Evolutionary conservation across 2,888 invertebrate species (phyloP).

Genomic region (Apoderus coryli): DNA sequence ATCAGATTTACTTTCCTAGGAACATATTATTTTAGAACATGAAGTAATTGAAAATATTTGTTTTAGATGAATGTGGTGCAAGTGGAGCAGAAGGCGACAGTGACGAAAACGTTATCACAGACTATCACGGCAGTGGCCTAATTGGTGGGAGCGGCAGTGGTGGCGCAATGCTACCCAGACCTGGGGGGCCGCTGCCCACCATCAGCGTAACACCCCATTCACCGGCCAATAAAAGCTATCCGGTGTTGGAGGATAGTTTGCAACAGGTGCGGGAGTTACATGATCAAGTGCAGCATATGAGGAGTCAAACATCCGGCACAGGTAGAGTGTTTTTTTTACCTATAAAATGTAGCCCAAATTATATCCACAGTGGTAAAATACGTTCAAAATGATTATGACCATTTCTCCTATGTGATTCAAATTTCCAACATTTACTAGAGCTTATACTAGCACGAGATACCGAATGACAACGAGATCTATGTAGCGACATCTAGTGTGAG

Average conservation of each 20-base stretch:
- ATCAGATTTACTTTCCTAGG: no score
- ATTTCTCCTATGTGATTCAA: no score
- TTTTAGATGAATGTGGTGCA: constrained; percentile 51
- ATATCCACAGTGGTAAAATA: no score
- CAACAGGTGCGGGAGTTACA: constrained; percentile 56
- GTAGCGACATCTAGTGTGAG: no score
- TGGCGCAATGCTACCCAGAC: constrained; percentile 4
- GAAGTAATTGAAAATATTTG: no score
- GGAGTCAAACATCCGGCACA: no score
- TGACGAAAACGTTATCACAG: constrained; percentile 68
- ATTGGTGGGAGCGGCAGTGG: constrained; percentile 6
- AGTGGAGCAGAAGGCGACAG: constrained; percentile 60
- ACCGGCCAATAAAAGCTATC: constrained; percentile 58
- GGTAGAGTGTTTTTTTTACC: no score
- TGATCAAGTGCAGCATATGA: constrained; percentile 64
- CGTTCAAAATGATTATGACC: no score
- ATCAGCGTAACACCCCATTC: constrained; percentile 83
- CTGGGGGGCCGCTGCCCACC: constrained; percentile 44
- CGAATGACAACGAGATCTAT: no score
- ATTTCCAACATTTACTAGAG: no score
- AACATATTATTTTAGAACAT: constrained; percentile 5
- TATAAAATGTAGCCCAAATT: no score
- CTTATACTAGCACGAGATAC: no score
- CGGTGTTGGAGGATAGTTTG: constrained; percentile 58
- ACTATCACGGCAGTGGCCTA: constrained; percentile 38